phyloP scores from a whole-genome alignment of 23 tunicate species.

The Diplosoma virens region DNA sequence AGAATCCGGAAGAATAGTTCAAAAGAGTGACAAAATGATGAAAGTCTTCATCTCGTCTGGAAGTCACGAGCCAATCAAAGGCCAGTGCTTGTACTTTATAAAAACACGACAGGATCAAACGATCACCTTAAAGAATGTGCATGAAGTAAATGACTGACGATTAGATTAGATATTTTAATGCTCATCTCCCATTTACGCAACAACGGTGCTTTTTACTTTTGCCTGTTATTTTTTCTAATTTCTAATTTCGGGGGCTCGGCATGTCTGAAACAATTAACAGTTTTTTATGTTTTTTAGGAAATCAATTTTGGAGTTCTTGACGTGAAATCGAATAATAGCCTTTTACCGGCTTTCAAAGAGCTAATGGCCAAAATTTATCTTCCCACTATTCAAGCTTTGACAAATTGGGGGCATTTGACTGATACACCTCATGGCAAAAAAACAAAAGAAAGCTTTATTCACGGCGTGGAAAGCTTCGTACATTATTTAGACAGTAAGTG shows the following conservation, averaged over 20 bases:
- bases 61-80: slow-evolving; percentile 52
- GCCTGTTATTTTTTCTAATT: too few relatives aligned
- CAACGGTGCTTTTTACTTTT: too few relatives aligned
- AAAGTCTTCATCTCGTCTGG: slow-evolving; percentile 91
- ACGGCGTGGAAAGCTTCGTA: slow-evolving; percentile 79
- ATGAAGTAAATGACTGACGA: slow-evolving; percentile 41
- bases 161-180: too few relatives aligned
- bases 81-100: slow-evolving; percentile 72
- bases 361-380: slow-evolving; percentile 69
- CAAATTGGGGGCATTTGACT: slow-evolving; percentile 72
- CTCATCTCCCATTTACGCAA: too few relatives aligned
- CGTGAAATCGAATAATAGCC: slow-evolving; percentile 71
- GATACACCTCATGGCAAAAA: slow-evolving; percentile 90
- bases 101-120: slow-evolving; percentile 69
- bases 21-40: slow-evolving; percentile 69
- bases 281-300: slow-evolving; percentile 46
- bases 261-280: too few relatives aligned
- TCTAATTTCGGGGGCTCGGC: too few relatives aligned
- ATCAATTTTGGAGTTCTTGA: slow-evolving; percentile 85
- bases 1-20: slow-evolving; percentile 85
- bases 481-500: slow-evolving; percentile 88
- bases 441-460: slow-evolving; percentile 68
- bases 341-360: slow-evolving; percentile 80
- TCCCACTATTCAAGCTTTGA: slow-evolving; percentile 73
- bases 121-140: slow-evolving; percentile 48